Conservation (phyloP, 2,888 invertebrate genomes). For the Nephrotoma guestfalica region DNA sequence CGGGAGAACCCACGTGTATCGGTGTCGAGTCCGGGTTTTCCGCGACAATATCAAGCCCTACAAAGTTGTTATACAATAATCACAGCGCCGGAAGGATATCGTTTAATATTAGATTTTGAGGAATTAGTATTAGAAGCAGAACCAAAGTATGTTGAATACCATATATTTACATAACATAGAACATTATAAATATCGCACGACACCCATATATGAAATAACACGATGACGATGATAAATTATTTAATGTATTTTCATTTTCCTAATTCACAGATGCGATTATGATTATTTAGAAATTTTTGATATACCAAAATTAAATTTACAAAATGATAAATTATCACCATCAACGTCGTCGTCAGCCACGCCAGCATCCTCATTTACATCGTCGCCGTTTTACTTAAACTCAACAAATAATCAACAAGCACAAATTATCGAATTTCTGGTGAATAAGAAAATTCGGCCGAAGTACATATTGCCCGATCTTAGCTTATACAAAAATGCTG, state of each 20-base stretch:
- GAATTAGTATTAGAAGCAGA: slow-evolving; percentile 63
- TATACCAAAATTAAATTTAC: slow-evolving; percentile 11
- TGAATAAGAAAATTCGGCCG: neutral
- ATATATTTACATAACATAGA: slow-evolving; percentile 8
- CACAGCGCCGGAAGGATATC: slow-evolving; percentile 49
- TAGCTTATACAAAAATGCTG: neutral
- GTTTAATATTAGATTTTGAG: slow-evolving; percentile 58
- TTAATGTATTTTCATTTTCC: slow-evolving; percentile 13
- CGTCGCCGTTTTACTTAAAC: neutral
- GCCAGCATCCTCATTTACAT: slow-evolving; percentile 6
- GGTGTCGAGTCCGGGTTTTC: slow-evolving; percentile 70
- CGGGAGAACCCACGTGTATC: slow-evolving; percentile 48
- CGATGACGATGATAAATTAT: neutral
- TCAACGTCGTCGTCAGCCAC: slow-evolving; percentile 8
- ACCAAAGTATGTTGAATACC: slow-evolving; percentile 49
- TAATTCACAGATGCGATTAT: slow-evolving; percentile 53
- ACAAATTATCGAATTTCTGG: neutral
- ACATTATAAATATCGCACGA: no score
- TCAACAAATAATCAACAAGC: neutral
- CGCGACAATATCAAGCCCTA: slow-evolving; percentile 61
- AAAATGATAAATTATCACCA: slow-evolving; percentile 10
- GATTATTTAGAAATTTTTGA: slow-evolving; percentile 60
- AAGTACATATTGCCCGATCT: neutral
- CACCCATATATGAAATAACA: neutral
- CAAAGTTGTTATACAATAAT: slow-evolving; percentile 59